These are phyloP conservation scores for Globodera rostochiensis DNA, from an alignment of 1,140 invertebrate species.

Conservation along the genomic window DNA sequence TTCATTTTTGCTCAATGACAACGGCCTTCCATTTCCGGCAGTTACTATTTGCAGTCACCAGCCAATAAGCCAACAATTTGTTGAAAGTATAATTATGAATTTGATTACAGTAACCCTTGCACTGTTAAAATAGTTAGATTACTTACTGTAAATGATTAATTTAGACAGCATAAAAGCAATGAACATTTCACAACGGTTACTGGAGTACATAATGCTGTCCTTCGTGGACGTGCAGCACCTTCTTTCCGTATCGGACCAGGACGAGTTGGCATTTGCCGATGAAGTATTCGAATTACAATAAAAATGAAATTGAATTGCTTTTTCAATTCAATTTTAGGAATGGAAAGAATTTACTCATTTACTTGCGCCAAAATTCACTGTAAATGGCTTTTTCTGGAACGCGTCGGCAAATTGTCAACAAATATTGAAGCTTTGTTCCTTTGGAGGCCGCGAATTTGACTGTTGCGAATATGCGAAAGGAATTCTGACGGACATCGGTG, in stretches of 20 bases:
- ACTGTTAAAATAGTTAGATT: too few species aligned
- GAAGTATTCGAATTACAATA: background rate
- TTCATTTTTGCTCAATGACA: constrained; percentile 49
- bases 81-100: constrained; percentile 40
- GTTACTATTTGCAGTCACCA: constrained; percentile 63
- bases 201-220: constrained; percentile 52
- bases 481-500: constrained; percentile 58
- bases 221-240: constrained; percentile 42
- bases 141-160: too few species aligned
- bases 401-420: constrained; percentile 53
- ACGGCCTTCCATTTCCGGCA: constrained; percentile 55
- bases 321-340: constrained; percentile 19
- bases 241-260: constrained; percentile 10
- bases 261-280: constrained; percentile 32
- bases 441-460: constrained; percentile 56
- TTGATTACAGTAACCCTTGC: too few species aligned
- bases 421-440: constrained; percentile 54
- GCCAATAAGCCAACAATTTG: constrained; percentile 43
- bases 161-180: background rate
- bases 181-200: constrained; percentile 42
- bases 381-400: constrained; percentile 58
- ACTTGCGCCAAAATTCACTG: constrained; percentile 49
- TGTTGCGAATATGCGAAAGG: constrained; percentile 56
- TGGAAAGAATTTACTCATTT: constrained; percentile 37
- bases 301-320: too few species aligned